These are phyloP conservation scores for Monochamus saltuarius DNA, from an alignment of 1,140 invertebrate species.

Conservation along the genomic window DNA sequence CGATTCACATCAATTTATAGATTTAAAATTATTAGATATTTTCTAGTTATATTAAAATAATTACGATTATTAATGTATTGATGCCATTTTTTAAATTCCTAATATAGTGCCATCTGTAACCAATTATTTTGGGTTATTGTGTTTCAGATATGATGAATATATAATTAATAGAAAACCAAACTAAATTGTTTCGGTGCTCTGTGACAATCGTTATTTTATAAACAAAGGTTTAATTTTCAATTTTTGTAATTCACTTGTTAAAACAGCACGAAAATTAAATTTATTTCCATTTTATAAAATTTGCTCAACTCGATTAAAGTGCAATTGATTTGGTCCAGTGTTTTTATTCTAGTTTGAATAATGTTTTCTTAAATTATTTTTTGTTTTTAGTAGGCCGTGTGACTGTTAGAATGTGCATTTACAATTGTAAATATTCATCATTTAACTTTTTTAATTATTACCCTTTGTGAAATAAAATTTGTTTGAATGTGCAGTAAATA, in stretches of 20 bases:
- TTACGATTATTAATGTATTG: slow-evolving; percentile 1
- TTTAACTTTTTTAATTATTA: slow-evolving; percentile 20
- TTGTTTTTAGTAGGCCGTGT: slow-evolving; percentile 39
- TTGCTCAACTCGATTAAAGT: slow-evolving; percentile 34
- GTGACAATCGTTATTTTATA: slow-evolving; percentile 10
- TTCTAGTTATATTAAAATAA: slow-evolving; percentile 6
- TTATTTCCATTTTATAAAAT: slow-evolving; percentile 15
- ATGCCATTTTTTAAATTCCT: slow-evolving; percentile 23
- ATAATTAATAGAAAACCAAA: neutral
- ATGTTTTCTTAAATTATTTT: slow-evolving; percentile 5
- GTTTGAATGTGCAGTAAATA: slow-evolving; percentile 35
- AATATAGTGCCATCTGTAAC: slow-evolving; percentile 21
- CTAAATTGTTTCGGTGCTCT: slow-evolving; percentile 19
- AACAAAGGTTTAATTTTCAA: neutral
- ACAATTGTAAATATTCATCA: slow-evolving; percentile 39
- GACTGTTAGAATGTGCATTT: slow-evolving; percentile 48
- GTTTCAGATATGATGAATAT: neutral
- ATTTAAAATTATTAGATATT: neutral
- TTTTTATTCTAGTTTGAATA: slow-evolving; percentile 1
- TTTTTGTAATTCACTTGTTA: slow-evolving; percentile 31
- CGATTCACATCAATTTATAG: neutral
- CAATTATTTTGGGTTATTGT: slow-evolving; percentile 17
- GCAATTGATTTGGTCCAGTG: slow-evolving; percentile 20
- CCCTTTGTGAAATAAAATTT: slow-evolving; percentile 18
- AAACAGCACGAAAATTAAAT: slow-evolving; percentile 24